Evolutionary conservation across 2,113 vertebrate species (phyloP).

Genomic region (Chlamydotis undulata): DNA sequence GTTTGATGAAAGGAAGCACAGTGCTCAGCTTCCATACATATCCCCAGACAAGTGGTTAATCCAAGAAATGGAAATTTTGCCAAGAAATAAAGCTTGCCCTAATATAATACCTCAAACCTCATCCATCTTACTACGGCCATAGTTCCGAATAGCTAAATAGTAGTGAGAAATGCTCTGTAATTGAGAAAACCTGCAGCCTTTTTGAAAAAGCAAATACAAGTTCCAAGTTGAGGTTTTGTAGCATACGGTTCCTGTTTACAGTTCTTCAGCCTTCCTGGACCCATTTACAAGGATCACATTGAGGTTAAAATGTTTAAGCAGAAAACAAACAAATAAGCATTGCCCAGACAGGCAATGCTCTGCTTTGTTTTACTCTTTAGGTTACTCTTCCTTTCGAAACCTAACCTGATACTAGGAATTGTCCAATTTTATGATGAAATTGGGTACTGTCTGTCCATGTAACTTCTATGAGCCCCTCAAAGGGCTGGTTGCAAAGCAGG

Average conservation of each 20-base stretch:
- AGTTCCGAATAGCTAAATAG: conserved; percentile 1
- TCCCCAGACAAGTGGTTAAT: background rate
- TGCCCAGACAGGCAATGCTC: background rate
- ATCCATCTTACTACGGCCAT: background rate
- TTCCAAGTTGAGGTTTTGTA: background rate
- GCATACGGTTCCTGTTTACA: conserved; percentile 52
- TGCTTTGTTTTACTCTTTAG: background rate
- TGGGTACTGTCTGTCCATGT: too few relatives aligned
- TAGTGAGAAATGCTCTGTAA: conserved; percentile 1
- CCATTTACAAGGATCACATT: background rate
- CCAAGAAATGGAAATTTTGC: background rate
- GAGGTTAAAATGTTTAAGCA: background rate
- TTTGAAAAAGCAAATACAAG: background rate
- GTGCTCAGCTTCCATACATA: background rate
- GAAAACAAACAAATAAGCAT: background rate
- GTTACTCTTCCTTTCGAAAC: background rate
- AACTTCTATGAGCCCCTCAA: background rate
- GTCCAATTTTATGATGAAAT: background rate
- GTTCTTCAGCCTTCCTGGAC: background rate
- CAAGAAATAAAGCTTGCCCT: background rate
- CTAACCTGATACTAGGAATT: background rate
- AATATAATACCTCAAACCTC: background rate
- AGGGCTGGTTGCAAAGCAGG: background rate
- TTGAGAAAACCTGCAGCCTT: background rate
- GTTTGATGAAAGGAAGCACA: background rate